Percentiles rank a stretch among this genome's conserved stretches.
These are phyloP conservation scores for Phanerotoma sp. DNA, from an alignment of 2,888 invertebrate genomes.

Conservation along the genomic window DNA sequence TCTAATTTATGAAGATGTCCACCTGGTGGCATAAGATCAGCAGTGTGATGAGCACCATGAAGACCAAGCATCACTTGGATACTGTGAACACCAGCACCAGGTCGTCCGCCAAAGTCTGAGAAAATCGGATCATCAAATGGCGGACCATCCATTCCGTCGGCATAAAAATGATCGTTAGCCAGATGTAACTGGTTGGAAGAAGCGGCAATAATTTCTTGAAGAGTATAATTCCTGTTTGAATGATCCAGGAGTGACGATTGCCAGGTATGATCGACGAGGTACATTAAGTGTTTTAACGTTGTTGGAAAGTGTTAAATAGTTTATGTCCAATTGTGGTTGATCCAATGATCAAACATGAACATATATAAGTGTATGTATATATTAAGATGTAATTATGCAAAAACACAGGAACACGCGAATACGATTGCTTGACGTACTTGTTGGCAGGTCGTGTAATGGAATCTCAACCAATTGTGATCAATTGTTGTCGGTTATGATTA, in stretches of 20 bases:
- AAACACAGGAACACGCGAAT: slow-evolving; percentile 25
- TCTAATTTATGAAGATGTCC: slow-evolving; percentile 57
- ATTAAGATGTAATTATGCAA: slow-evolving; percentile 32
- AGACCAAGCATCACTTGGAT: slow-evolving; percentile 72
- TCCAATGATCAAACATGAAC: too few species aligned
- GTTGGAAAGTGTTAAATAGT: too few species aligned
- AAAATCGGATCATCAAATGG: slow-evolving; percentile 80
- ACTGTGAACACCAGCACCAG: slow-evolving; percentile 63
- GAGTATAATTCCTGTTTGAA: slow-evolving; percentile 5
- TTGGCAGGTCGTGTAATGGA: slow-evolving; percentile 44
- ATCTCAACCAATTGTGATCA: slow-evolving; percentile 56
- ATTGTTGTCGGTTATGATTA: slow-evolving; percentile 56
- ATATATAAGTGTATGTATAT: too few species aligned
- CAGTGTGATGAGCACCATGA: slow-evolving; percentile 57
- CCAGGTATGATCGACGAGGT: slow-evolving; percentile 22
- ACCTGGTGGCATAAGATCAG: slow-evolving; percentile 50
- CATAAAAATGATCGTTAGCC: slow-evolving; percentile 4
- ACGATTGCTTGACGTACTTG: slow-evolving; percentile 16
- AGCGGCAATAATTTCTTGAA: slow-evolving; percentile 11
- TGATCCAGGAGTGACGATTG: slow-evolving; percentile 18
- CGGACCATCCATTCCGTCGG: slow-evolving; percentile 64
- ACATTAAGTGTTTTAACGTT: slow-evolving; percentile 15
- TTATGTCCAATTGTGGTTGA: too few species aligned
- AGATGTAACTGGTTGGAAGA: background rate
- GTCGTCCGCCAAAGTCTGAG: slow-evolving; percentile 69